phyloP scores from a whole-genome alignment of 2,113 vertebrate species.

The Asarcornis scutulata region DNA sequence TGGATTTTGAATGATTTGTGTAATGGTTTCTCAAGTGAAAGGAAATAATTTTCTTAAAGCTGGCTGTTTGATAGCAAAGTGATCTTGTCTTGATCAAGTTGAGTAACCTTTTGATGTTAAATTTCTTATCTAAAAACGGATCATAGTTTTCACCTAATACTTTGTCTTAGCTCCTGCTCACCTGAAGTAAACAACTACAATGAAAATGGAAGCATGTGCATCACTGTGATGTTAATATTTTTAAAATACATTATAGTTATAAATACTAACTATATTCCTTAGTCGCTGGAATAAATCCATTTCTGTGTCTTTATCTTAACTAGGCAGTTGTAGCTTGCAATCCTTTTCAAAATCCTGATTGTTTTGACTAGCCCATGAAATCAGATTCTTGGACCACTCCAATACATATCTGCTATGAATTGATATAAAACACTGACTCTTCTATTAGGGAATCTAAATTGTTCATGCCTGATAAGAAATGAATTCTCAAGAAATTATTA shows the following conservation, averaged over 20 bases:
- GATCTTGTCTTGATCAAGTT: not conserved
- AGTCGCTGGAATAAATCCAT: not conserved
- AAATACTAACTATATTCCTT: not conserved
- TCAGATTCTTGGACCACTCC: not conserved
- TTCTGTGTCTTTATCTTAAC: not conserved
- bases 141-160: not conserved
- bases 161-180: not conserved
- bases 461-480: not conserved
- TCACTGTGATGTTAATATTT: not conserved
- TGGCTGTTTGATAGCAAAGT: not conserved
- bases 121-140: not conserved
- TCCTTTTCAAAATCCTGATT: not conserved
- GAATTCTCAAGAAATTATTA: not conserved
- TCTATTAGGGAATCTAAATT: not conserved
- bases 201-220: not conserved
- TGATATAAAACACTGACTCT: not conserved
- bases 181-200: not conserved
- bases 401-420: not conserved
- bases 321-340: not conserved
- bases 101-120: not conserved
- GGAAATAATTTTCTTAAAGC: not conserved
- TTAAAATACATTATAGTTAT: not conserved
- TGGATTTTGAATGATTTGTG: not conserved
- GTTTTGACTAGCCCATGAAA: not conserved
- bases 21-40: not conserved